Conservation (phyloP, 2,888 invertebrate species). For the Dascillus cervinus region DNA sequence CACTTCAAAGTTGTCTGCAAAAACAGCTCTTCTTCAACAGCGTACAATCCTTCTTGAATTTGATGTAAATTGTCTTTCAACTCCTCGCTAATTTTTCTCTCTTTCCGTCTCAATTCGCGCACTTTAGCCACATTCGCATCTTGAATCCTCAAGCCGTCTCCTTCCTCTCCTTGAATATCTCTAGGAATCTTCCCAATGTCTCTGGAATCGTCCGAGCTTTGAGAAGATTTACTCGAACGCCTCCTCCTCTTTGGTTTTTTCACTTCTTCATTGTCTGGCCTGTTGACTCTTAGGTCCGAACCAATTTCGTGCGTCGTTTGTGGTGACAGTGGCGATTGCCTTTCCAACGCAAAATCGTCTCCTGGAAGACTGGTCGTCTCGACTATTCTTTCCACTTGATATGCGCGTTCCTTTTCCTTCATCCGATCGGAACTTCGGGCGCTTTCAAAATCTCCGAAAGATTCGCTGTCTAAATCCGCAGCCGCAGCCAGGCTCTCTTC, state of each 20-base stretch:
- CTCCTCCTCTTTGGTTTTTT: conserved; percentile 35
- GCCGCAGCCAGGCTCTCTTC: conserved; percentile 43
- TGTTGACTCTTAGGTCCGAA: conserved; percentile 38
- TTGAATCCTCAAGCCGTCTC: conserved; percentile 50
- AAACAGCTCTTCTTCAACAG: conserved; percentile 58
- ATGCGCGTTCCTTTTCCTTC: conserved; percentile 31
- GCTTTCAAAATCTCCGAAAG: conserved; percentile 60
- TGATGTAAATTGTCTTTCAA: conserved; percentile 40
- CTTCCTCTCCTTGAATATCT: conserved; percentile 51
- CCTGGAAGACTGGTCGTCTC: conserved; percentile 39
- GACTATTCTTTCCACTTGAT: conserved; percentile 39
- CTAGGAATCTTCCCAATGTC: conserved; percentile 36
- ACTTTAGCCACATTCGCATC: conserved; percentile 43
- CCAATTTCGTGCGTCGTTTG: conserved; percentile 41
- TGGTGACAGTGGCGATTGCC: conserved; percentile 31
- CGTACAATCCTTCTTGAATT: conserved; percentile 50
- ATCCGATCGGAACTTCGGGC: conserved; percentile 52
- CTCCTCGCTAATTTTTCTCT: conserved; percentile 29
- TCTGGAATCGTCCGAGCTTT: conserved; percentile 45
- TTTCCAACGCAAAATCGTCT: conserved; percentile 30
- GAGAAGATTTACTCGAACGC: conserved; percentile 27
- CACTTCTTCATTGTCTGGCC: conserved; percentile 43
- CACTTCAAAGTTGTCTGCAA: conserved; percentile 59
- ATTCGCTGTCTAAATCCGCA: conserved; percentile 54
- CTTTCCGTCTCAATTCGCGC: conserved; percentile 34